phyloP scores from a whole-genome alignment of 2,113 vertebrate species.

The Neotoma lepida region DNA sequence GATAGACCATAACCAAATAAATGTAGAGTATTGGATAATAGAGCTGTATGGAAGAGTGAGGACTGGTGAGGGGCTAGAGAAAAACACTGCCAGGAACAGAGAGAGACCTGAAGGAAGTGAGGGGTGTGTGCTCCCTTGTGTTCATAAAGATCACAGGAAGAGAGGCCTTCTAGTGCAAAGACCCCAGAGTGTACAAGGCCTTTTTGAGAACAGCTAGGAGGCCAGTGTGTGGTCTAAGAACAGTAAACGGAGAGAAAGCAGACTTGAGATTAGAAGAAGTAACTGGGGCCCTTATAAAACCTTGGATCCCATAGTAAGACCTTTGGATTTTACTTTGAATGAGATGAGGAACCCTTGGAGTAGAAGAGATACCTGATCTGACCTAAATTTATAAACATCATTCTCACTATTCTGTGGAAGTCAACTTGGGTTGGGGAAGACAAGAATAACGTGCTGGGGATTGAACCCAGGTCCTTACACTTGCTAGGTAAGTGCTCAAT shows the following conservation, averaged over 20 bases:
- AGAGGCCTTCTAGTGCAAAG: background rate
- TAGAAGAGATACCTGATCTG: slow-evolving; percentile 9
- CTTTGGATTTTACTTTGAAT: slow-evolving; percentile 26
- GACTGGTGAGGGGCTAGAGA: background rate
- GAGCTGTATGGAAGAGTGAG: background rate
- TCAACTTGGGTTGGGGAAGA: background rate
- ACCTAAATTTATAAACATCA: slow-evolving; percentile 19
- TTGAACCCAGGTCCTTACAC: background rate
- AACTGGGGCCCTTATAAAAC: background rate
- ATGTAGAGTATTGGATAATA: background rate
- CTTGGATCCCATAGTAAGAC: background rate
- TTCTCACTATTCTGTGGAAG: slow-evolving; percentile 54
- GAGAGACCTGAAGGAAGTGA: slow-evolving; percentile 1
- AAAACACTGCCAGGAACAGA: background rate
- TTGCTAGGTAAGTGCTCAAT: background rate
- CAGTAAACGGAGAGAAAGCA: background rate
- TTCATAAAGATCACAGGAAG: background rate
- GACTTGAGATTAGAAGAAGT: slow-evolving; percentile 46
- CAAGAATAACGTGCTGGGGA: background rate
- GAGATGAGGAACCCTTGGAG: background rate
- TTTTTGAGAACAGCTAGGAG: slow-evolving; percentile 14
- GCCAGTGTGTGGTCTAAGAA: background rate
- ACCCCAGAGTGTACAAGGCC: background rate
- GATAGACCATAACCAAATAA: background rate
- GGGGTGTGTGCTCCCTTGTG: background rate